Percentiles rank a stretch among this genome's conserved stretches.
These are phyloP conservation scores for Cryptotis parvus DNA, from an alignment of 2,113 vertebrate species.

Conservation along the genomic window DNA sequence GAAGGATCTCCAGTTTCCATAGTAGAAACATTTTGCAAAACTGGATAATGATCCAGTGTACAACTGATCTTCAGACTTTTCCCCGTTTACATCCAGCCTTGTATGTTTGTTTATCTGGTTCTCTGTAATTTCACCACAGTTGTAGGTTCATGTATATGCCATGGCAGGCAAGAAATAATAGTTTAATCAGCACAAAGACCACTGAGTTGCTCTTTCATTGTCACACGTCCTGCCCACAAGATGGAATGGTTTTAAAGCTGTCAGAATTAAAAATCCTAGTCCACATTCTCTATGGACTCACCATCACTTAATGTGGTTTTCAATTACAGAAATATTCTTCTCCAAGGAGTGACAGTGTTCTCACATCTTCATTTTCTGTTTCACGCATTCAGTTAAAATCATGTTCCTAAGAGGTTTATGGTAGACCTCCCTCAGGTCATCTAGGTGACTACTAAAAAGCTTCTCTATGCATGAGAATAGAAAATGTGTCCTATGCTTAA, in stretches of 20 bases:
- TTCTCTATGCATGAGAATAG: neutral
- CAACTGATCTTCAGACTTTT: too few species aligned
- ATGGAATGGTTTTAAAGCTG: neutral
- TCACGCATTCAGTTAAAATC: neutral
- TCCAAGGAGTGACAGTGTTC: neutral
- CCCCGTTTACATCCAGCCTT: neutral
- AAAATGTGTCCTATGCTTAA: neutral
- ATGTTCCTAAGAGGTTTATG: neutral
- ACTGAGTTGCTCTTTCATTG: neutral
- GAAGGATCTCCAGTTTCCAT: neutral
- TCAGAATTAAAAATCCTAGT: neutral
- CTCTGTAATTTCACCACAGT: neutral
- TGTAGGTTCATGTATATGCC: neutral
- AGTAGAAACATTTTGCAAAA: neutral
- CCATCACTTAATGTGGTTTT: neutral
- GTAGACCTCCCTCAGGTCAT: neutral
- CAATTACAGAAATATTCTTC: neutral
- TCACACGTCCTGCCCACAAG: neutral
- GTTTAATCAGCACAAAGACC: neutral
- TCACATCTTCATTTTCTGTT: neutral
- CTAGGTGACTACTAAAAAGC: neutral
- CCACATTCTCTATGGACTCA: neutral
- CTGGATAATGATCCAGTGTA: neutral
- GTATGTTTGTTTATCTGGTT: neutral
- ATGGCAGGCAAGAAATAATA: neutral